A percentile compares a stretch with the other conserved stretches of the same genome.
phyloP scores from a whole-genome alignment of 2,888 invertebrate genomes.

The Amitus sp. region DNA sequence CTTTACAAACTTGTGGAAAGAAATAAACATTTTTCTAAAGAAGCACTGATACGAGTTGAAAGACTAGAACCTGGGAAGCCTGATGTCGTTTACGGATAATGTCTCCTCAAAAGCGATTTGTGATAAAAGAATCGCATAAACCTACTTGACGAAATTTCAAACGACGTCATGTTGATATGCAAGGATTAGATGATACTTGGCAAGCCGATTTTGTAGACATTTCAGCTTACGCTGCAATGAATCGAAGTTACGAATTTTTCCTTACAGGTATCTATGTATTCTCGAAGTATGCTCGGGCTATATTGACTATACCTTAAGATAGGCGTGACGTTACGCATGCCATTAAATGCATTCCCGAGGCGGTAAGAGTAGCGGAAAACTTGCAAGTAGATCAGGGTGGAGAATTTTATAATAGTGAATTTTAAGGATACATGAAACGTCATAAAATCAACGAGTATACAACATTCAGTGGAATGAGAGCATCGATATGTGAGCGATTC shows the following conservation, averaged over 20 bases:
- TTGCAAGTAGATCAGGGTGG: constrained; percentile 41
- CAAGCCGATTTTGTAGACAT: constrained; percentile 61
- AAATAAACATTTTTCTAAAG: background rate
- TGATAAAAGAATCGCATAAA: constrained; percentile 10
- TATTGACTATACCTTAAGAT: constrained; percentile 47
- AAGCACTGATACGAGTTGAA: background rate
- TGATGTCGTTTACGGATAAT: constrained; percentile 1
- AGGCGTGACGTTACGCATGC: background rate
- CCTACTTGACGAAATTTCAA: constrained; percentile 5
- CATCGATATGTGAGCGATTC: constrained; percentile 52
- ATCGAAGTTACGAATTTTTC: constrained; percentile 51
- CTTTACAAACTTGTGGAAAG: no score
- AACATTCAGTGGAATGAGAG: constrained; percentile 45
- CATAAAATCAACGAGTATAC: constrained; percentile 34
- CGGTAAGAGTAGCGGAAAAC: no score
- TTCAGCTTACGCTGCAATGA: constrained; percentile 50
- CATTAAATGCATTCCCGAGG: no score
- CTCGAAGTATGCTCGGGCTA: constrained; percentile 58
- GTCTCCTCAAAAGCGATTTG: background rate
- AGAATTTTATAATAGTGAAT: constrained; percentile 42
- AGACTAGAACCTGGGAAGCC: background rate
- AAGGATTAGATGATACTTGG: constrained; percentile 23
- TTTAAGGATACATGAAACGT: constrained; percentile 13
- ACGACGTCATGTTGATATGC: constrained; percentile 2
- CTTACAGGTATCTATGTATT: constrained; percentile 56